These are phyloP conservation scores for Thereva nobilitata DNA, from an alignment of 2,888 invertebrate genomes.

Conservation along the genomic window DNA sequence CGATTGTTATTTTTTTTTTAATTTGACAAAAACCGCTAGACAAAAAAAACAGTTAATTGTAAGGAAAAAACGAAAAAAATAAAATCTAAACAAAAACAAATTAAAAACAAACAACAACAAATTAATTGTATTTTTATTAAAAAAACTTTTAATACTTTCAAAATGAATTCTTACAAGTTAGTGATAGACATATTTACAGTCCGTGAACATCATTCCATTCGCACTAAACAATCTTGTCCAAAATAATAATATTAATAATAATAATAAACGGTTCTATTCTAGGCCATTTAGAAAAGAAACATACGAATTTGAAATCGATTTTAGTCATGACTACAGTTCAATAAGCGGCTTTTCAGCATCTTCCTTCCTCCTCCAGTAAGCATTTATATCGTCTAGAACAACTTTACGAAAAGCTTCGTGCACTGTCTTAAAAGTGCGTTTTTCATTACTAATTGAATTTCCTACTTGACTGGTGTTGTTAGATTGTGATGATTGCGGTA, in stretches of 20 bases:
- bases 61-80: no score
- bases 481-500: no score
- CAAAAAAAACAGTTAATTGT: no score
- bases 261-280: background rate
- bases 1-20: no score
- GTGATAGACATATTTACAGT: background rate
- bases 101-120: no score
- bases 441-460: no score
- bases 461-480: no score
- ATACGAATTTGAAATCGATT: background rate
- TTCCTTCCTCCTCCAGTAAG: slow-evolving; percentile 48
- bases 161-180: slow-evolving; percentile 23
- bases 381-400: slow-evolving; percentile 51
- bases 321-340: slow-evolving; percentile 46
- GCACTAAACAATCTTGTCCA: no score
- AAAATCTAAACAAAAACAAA: no score
- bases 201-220: no score
- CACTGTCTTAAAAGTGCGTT: slow-evolving; percentile 37
- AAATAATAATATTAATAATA: slow-evolving; percentile 27
- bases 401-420: slow-evolving; percentile 51
- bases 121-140: no score
- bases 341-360: slow-evolving; percentile 51
- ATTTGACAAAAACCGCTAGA: no score
- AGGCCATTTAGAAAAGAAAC: background rate
- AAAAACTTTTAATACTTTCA: slow-evolving; percentile 11